These are phyloP conservation scores for Thera obeliscata DNA, from an alignment of 2,888 invertebrate species.

Conservation along the genomic window DNA sequence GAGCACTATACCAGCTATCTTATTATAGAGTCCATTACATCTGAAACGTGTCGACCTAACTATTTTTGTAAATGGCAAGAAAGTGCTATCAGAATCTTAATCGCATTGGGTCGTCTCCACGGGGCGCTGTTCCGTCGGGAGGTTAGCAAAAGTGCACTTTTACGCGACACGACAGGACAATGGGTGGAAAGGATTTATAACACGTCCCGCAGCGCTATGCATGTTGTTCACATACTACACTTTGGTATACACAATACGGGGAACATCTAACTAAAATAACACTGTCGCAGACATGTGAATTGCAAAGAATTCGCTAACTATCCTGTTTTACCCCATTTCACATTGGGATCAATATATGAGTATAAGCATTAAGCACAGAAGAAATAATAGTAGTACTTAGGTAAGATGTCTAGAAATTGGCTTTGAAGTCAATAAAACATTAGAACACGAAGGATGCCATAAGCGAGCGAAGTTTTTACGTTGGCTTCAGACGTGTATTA, in stretches of 20 bases:
- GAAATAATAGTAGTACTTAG: no score
- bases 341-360: background rate
- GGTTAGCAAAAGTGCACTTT: constrained; percentile 61
- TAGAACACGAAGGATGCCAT: no score
- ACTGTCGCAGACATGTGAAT: constrained; percentile 30
- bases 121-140: constrained; percentile 49
- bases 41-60: background rate
- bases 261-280: constrained; percentile 22
- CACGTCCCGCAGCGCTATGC: constrained; percentile 61
- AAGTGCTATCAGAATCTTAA: constrained; percentile 35
- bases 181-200: constrained; percentile 69
- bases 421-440: no score
- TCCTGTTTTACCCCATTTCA: constrained; percentile 2
- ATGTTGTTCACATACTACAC: constrained; percentile 35
- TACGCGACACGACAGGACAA: constrained; percentile 70
- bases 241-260: constrained; percentile 28
- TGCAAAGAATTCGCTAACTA: constrained; percentile 27
- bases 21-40: background rate
- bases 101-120: constrained; percentile 47
- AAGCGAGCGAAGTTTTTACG: no score
- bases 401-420: no score
- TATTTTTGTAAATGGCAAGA: background rate
- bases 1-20: background rate
- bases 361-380: background rate
- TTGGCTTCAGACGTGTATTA: no score